phyloP scores from a whole-genome alignment of 1,140 invertebrate species.

The Aphelinus atriplicis region DNA sequence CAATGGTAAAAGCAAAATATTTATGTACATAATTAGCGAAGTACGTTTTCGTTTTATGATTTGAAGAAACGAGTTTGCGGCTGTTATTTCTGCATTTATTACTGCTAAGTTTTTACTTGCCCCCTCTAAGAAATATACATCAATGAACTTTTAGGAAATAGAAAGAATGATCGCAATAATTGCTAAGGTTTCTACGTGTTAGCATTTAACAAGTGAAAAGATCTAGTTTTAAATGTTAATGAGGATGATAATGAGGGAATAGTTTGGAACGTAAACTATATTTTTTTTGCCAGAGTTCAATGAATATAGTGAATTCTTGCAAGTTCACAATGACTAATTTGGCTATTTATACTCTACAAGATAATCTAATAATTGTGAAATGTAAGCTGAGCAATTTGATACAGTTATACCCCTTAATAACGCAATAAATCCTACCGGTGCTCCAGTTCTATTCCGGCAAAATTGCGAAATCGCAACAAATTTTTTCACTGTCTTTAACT shows the following conservation, averaged over 20 bases:
- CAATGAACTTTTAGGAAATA: no score
- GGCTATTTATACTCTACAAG: conserved; percentile 31
- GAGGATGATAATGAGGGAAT: not conserved
- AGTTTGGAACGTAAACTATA: not conserved
- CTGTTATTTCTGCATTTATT: no score
- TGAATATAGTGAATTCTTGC: conserved; percentile 19
- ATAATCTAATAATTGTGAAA: conserved; percentile 35
- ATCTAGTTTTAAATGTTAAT: conserved; percentile 25
- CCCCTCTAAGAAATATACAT: no score
- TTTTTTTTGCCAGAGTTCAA: conserved; percentile 8
- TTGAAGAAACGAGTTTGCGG: no score
- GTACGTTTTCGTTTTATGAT: no score
- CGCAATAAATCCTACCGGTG: conserved; percentile 21
- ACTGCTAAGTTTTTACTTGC: no score
- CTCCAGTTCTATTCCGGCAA: not conserved
- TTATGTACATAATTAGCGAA: no score
- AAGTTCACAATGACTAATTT: conserved; percentile 23
- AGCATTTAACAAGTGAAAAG: conserved; percentile 16
- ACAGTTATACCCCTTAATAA: conserved; percentile 37
- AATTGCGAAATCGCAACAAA: conserved; percentile 10
- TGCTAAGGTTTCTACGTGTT: not conserved
- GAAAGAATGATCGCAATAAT: not conserved
- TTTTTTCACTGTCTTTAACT: conserved; percentile 24
- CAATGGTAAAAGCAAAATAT: no score
- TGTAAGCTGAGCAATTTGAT: conserved; percentile 17